Base-by-base conservation (phyloP, 2,797 vertebrate genomes). In the Fistularia commersonii region DNA sequence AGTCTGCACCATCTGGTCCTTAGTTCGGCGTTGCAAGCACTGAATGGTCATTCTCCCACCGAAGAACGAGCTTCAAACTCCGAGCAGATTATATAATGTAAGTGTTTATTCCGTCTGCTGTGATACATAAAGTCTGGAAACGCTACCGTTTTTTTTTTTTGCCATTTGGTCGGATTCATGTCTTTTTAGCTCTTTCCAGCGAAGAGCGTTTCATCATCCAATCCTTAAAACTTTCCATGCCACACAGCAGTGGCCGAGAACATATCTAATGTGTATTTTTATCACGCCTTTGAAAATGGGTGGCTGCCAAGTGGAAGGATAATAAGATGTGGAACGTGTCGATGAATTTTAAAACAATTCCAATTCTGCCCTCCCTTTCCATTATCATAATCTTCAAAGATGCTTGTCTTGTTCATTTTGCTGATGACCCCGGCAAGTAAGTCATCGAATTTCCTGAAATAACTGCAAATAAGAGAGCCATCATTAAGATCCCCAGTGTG, bases 301-400 rank as follows among this genome's bases (percentile, higher is more conserved):
- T 68, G 69, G 61, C 84, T 85, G 83, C 83, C 83, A 82, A 82
- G 76, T 67, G 62, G 73, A 80, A 63, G 85, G 79, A 83, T 87
- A 86, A 88, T 87, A 86, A 89, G 86, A 87, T 80, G 83, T 77
- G 78, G 77, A 83, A 80, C 80, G 77, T 89, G 88, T 46, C 53
- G 58, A 74, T 83, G 87, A 87, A 89, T 91, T 88, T 88, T 83
- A 82, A 88, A 88, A 88, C 83, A 76, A 85, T 86, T 85, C 83
- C 70, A 79, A 79, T 85, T 88, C 83, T 74, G 67, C 74, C 79
- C 69, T 82, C 81, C 64, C 15, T 80, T 80, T 69, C 79, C 81
- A 90, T 90, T 89, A 91, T 88, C 85, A 89, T 91, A 89, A 91
- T 92, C 89, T 89, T 90, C 87, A 89, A 88, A 90, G 89, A 89